These are phyloP conservation scores for Plagodis dolabraria DNA, from an alignment of 2,888 invertebrate species.

Conservation along the genomic window DNA sequence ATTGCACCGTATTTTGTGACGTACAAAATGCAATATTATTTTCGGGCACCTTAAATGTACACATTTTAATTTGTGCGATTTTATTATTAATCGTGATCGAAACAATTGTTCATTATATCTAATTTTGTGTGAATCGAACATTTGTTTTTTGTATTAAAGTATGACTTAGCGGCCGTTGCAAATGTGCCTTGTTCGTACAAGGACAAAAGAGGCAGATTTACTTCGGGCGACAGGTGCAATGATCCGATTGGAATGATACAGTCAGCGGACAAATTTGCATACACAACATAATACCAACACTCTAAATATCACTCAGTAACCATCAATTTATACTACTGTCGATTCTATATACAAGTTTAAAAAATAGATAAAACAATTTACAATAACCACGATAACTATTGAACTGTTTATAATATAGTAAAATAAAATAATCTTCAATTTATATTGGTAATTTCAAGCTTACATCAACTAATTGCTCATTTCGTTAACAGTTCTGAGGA, in stretches of 20 bases:
- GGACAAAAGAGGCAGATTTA: conserved; percentile 25
- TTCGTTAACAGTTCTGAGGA: conserved; percentile 76
- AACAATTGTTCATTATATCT: conserved; percentile 29
- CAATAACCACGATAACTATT: conserved; percentile 45
- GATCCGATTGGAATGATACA: conserved; percentile 73
- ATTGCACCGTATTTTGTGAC: conserved; percentile 64
- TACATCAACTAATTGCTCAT: conserved; percentile 53
- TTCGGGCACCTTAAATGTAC: conserved; percentile 61
- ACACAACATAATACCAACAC: conserved; percentile 56
- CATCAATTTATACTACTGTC: conserved; percentile 52
- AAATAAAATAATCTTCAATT: conserved; percentile 23
- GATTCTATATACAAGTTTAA: conserved; percentile 64
- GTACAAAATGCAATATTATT: conserved; percentile 61
- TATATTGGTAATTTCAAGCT: conserved; percentile 46
- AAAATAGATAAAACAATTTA: conserved; percentile 56
- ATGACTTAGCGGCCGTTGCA: conserved; percentile 9
- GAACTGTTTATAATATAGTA: conserved; percentile 38
- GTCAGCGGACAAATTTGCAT: conserved; percentile 50
- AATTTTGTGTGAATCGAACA: conserved; percentile 19
- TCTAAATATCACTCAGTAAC: conserved; percentile 65
- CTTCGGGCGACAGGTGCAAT: conserved; percentile 40
- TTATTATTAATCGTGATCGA: conserved; percentile 43
- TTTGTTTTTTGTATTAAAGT: not conserved
- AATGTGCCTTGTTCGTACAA: conserved; percentile 26
- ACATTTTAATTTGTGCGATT: conserved; percentile 68